Evolutionary conservation across 2,113 vertebrate species (phyloP), one percentile per base, ranked within the genome.

Genomic region (Lasiurus borealis): DNA sequence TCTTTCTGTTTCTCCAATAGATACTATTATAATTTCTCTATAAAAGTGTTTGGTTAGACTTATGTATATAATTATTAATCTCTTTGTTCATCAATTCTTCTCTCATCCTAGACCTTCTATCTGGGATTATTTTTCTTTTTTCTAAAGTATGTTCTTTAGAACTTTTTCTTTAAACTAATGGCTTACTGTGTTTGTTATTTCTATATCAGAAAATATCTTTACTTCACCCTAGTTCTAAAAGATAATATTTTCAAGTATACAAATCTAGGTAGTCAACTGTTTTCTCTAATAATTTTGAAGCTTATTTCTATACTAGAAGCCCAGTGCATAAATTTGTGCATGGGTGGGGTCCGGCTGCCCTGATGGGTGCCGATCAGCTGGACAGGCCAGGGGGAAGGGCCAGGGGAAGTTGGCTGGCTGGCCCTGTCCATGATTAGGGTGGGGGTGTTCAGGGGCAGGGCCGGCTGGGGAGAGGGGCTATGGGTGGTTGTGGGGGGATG

Each of bases 211-310:
- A 94, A 73, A 73, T 88, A 40, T 80, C 31, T 77, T 86, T 71
- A 72, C 52, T 76, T 87, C 4, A 52, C 8, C 2, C 15, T 46
- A 13, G 2, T 54, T 84, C 71, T 77, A 40, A 72, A 87, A 78
- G 52, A 66, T 71, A 54, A n/a, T 31, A 57, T 91, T 88, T 91
- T 50, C 14, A 57, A 25, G 31, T n/a, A 78, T 5, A 66, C 31
- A 88, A 85, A 48, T 54, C 14, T 54, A 54, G 16, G 34, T 83
- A 64, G 15, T n/a, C 34, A 76, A 25, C 64, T 13, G 25, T 72
- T 82, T 85, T 86, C 87, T 91, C 21, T 66, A 18, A 71, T 50
- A 3, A 46, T 91, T 83, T 83, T 82, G n/a, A 64, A 91, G 44
- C 87, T 83, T 34, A 9, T 62, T 90, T 62, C 62, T 6, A 31